A percentile compares a stretch with the other conserved stretches of the same genome.
These are phyloP conservation scores for Ostrea edulis DNA, from an alignment of 1,140 invertebrate species.

Conservation along the genomic window DNA sequence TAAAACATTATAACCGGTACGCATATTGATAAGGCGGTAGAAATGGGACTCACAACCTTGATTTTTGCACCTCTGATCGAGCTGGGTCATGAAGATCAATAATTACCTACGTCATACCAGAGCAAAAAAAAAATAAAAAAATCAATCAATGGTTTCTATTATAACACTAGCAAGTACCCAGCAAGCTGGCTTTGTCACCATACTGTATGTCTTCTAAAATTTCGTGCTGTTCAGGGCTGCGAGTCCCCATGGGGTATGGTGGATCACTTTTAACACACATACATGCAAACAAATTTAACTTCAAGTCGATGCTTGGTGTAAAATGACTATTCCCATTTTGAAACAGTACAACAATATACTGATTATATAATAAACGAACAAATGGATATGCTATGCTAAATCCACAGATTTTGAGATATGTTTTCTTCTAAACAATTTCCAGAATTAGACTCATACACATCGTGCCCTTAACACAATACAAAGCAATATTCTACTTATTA, in stretches of 20 bases:
- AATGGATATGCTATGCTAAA: background rate
- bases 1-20: conserved; percentile 1
- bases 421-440: background rate
- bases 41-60: background rate
- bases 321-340: background rate
- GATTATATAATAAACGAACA: no score
- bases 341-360: background rate
- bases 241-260: background rate
- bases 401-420: background rate
- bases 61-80: conserved; percentile 19
- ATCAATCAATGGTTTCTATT: background rate
- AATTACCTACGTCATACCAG: background rate
- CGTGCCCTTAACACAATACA: background rate
- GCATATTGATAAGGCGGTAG: conserved; percentile 10
- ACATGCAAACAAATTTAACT: no score
- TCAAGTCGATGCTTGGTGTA: background rate
- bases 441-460: background rate
- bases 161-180: background rate
- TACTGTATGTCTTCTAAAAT: background rate
- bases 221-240: background rate
- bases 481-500: background rate
- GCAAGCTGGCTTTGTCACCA: background rate
- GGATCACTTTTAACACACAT: background rate
- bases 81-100: conserved; percentile 12
- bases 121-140: background rate